Evolutionary conservation across 2,797 vertebrate genomes (phyloP).

Genomic region (Lepilemur septentrionalis): DNA sequence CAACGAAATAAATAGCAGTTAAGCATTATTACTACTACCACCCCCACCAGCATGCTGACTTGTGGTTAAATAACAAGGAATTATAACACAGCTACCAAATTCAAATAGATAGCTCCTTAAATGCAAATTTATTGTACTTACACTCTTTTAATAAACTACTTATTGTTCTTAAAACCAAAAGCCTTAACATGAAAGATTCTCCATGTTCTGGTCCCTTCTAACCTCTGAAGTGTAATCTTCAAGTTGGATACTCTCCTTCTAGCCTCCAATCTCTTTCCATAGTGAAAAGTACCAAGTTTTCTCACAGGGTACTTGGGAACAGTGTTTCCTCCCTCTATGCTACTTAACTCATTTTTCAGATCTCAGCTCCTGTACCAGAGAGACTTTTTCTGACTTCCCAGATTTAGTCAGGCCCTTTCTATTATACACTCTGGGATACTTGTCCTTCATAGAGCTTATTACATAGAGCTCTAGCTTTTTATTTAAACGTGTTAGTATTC

Average conservation of each 20-base stretch:
- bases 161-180: background rate
- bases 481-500: background rate
- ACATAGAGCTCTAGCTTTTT: background rate
- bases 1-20: background rate
- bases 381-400: background rate
- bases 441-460: background rate
- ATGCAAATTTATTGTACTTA: background rate
- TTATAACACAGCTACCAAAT: background rate
- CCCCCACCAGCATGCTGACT: background rate
- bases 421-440: no score
- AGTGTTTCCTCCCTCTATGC: background rate
- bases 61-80: background rate
- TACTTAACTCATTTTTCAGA: background rate
- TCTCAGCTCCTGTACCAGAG: slow-evolving; percentile 6
- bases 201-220: background rate
- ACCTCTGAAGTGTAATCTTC: background rate
- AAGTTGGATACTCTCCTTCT: background rate
- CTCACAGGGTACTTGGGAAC: background rate
- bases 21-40: background rate
- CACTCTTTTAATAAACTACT: background rate
- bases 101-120: background rate
- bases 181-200: background rate
- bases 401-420: background rate
- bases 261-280: background rate
- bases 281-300: background rate